Evolutionary conservation across 2,113 vertebrate genomes (phyloP).

Genomic region (Pachypanchax playfairii): DNA sequence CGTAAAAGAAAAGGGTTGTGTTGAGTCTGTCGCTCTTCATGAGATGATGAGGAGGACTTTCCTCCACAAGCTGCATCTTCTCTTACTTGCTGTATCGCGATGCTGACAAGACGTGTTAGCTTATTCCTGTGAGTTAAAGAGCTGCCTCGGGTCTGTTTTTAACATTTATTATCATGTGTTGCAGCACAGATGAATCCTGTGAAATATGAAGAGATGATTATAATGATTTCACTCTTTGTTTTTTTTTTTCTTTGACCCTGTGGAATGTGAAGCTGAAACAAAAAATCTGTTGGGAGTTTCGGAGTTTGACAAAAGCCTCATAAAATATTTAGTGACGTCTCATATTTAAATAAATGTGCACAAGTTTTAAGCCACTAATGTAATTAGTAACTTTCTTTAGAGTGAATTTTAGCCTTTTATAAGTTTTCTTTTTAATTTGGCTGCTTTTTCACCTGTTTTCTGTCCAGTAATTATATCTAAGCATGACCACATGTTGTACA

Average conservation of each 20-base stretch:
- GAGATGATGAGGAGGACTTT: slow-evolving; percentile 20
- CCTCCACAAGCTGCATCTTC: slow-evolving; percentile 4
- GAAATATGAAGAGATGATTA: not conserved
- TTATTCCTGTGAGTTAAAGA: slow-evolving; percentile 38
- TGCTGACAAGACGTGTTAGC: slow-evolving; percentile 32
- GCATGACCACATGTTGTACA: no score
- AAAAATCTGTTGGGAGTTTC: slow-evolving; percentile 45
- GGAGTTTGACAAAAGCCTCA: slow-evolving; percentile 54
- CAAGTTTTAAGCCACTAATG: no score
- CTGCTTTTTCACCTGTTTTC: no score
- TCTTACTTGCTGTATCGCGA: slow-evolving; percentile 31
- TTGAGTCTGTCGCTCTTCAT: no score
- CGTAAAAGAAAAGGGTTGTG: not conserved
- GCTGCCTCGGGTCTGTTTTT: slow-evolving; percentile 34
- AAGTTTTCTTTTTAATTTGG: no score
- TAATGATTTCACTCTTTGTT: slow-evolving; percentile 7
- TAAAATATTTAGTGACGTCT: not conserved
- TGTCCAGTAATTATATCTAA: no score
- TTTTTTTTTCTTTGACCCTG: slow-evolving; percentile 8
- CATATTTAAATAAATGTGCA: no score
- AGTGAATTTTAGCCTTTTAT: no score
- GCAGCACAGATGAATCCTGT: not conserved
- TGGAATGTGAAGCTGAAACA: slow-evolving; percentile 21
- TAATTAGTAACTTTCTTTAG: no score
- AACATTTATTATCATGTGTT: slow-evolving; percentile 10